Evolutionary conservation across 2,888 invertebrate genomes (phyloP).

Genomic region (Tyria jacobaeae): DNA sequence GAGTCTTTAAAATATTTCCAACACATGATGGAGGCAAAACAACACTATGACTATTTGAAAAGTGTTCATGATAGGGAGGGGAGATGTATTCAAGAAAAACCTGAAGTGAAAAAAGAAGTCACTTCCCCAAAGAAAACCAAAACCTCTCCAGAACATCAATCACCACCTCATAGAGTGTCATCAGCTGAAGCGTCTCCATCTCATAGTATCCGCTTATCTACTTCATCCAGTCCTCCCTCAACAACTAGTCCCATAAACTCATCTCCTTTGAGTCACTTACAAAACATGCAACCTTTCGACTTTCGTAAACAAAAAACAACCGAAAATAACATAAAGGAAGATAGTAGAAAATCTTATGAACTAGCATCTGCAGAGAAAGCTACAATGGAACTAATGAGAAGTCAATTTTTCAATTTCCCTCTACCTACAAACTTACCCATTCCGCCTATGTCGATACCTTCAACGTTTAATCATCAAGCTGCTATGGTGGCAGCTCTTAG

Average conservation of each 20-base stretch:
- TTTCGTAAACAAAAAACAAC: conserved; percentile 89
- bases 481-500: conserved; percentile 88
- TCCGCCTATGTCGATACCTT: conserved; percentile 84
- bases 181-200: conserved; percentile 78
- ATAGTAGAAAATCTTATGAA: conserved; percentile 80
- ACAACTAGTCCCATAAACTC: conserved; percentile 88
- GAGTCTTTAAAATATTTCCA: conserved; percentile 80
- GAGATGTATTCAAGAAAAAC: conserved; percentile 53
- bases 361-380: conserved; percentile 72
- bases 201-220: conserved; percentile 74
- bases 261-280: conserved; percentile 94
- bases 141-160: conserved; percentile 66
- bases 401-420: conserved; percentile 88
- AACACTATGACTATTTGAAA: conserved; percentile 76
- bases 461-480: conserved; percentile 87
- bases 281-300: conserved; percentile 98
- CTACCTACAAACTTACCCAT: conserved; percentile 87
- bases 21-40: conserved; percentile 81
- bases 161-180: conserved; percentile 69
- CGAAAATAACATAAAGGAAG: conserved; percentile 73
- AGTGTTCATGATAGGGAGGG: conserved; percentile 76
- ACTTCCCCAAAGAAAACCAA: conserved; percentile 69
- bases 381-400: conserved; percentile 88
- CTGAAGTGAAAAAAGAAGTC: conserved; percentile 70
- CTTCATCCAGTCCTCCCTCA: conserved; percentile 81